Conservation (phyloP, 2,113 vertebrate genomes). For the Coryphaenoides rupestris region DNA sequence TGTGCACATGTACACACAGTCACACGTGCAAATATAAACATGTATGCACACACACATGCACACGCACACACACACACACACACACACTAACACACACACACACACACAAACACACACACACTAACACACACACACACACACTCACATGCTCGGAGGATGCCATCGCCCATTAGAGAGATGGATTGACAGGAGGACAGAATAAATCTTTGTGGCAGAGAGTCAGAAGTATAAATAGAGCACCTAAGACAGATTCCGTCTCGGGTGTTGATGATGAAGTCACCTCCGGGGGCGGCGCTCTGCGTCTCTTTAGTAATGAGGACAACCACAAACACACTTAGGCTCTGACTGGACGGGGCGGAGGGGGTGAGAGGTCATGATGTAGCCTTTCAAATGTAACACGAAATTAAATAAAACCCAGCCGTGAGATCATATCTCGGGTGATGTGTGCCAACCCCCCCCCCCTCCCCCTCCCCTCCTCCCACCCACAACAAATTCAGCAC, state of each 20-base stretch:
- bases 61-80: neutral
- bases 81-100: conserved; percentile 1
- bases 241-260: conserved; percentile 73
- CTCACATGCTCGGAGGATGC: conserved; percentile 65
- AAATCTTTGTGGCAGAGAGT: conserved; percentile 74
- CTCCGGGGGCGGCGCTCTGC: conserved; percentile 65
- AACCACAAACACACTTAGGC: conserved; percentile 67
- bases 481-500: too few species aligned
- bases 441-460: conserved; percentile 9
- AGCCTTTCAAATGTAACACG: conserved; percentile 49
- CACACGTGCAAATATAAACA: conserved; percentile 9
- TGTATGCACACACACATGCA: neutral
- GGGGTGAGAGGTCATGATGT: conserved; percentile 63
- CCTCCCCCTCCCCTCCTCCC: too few species aligned
- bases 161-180: conserved; percentile 74
- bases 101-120: conserved; percentile 2
- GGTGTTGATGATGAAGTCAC: conserved; percentile 74
- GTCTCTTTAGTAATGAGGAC: conserved; percentile 77
- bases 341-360: conserved; percentile 49
- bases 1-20: conserved; percentile 15
- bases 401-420: conserved; percentile 2
- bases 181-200: conserved; percentile 72
- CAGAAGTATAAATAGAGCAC: conserved; percentile 76
- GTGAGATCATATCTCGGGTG: conserved; percentile 5
- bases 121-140: conserved; percentile 19